Conservation (phyloP, 2,797 vertebrate species). For the Spea hammondii region DNA sequence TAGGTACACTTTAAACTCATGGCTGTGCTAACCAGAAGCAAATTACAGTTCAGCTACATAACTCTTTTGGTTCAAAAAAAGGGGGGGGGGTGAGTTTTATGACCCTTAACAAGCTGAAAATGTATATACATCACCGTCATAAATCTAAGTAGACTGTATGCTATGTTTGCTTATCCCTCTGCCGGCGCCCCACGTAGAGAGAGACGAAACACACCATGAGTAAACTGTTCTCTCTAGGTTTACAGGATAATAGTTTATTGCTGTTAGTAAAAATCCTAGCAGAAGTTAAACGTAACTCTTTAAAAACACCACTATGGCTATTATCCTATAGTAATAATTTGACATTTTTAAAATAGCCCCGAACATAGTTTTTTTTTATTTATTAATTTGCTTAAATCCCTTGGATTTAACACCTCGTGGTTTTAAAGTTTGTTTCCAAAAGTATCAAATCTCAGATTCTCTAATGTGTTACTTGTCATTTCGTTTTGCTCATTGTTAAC, state of each 20-base stretch:
- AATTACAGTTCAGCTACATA: conserved; percentile 47
- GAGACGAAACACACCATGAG: conserved; percentile 41
- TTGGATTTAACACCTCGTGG: conserved; percentile 24
- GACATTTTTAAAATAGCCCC: conserved; percentile 11
- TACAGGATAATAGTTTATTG: conserved; percentile 42
- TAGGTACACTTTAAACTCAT: conserved; percentile 20
- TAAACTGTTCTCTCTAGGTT: conserved; percentile 37
- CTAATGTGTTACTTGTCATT: conserved; percentile 25
- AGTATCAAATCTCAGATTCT: conserved; percentile 1
- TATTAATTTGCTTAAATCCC: neutral
- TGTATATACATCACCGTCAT: conserved; percentile 47
- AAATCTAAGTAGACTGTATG: conserved; percentile 42
- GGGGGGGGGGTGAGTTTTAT: conserved; percentile 18
- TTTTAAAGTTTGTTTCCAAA: conserved; percentile 6
- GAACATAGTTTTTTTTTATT: conserved; percentile 15
- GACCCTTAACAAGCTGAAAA: conserved; percentile 49
- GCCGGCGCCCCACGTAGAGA: conserved; percentile 33
- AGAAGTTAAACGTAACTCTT: conserved; percentile 26
- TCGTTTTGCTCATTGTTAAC: neutral
- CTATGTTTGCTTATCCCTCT: conserved; percentile 49
- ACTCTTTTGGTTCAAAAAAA: conserved; percentile 34
- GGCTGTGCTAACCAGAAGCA: conserved; percentile 31
- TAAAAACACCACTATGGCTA: conserved; percentile 35
- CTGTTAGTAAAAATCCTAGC: conserved; percentile 29
- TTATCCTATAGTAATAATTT: conserved; percentile 19